phyloP scores from a whole-genome alignment of 2,113 vertebrate species.

The Engystomops pustulosus region DNA sequence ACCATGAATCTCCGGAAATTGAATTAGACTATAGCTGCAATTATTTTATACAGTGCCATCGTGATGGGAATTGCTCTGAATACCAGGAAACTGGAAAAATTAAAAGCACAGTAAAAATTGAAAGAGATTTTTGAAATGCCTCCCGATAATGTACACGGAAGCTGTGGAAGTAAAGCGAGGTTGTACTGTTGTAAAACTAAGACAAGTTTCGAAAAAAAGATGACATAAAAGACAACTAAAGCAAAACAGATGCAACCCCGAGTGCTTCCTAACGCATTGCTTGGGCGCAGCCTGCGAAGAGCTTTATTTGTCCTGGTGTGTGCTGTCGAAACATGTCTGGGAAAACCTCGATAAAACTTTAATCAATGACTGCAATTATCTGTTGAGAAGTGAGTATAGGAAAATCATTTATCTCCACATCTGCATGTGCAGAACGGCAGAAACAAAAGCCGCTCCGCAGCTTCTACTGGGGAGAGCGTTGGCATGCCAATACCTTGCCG shows the following conservation, averaged over 20 bases:
- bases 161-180: not conserved
- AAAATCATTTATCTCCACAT: constrained; percentile 34
- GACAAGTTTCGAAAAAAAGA: constrained; percentile 36
- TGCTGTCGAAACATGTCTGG: constrained; percentile 26
- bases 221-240: constrained; percentile 1
- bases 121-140: constrained; percentile 24
- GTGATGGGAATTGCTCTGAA: constrained; percentile 75
- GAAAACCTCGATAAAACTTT: constrained; percentile 49
- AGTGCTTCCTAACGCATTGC: constrained; percentile 3
- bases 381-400: constrained; percentile 14
- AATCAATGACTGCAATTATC: constrained; percentile 46
- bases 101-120: constrained; percentile 61
- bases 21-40: constrained; percentile 88
- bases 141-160: not conserved
- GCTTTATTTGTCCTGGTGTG: constrained; percentile 28
- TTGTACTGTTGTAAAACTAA: not conserved
- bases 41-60: constrained; percentile 79
- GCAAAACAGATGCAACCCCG: not conserved
- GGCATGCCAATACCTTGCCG: not conserved
- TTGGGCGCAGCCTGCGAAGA: constrained; percentile 23
- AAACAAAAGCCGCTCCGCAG: not conserved
- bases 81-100: constrained; percentile 67
- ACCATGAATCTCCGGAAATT: constrained; percentile 82
- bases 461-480: not conserved
- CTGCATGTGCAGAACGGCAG: constrained; percentile 21